These are phyloP conservation scores for Junonia oenone DNA, from an alignment of 2,888 invertebrate genomes.

Conservation along the genomic window DNA sequence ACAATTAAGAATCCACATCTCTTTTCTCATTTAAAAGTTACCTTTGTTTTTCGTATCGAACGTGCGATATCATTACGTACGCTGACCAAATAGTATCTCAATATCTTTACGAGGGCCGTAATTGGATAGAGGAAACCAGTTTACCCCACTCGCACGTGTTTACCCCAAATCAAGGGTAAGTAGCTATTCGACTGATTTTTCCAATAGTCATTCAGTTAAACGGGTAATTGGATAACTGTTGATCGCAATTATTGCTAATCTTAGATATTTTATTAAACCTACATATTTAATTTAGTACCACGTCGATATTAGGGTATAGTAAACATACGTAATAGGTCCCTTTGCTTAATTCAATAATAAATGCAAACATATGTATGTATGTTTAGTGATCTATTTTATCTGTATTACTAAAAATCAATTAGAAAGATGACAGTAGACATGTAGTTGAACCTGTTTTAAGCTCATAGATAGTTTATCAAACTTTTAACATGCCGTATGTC, in stretches of 20 bases:
- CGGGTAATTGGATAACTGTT: conserved; percentile 24
- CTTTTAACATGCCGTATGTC: too few species aligned
- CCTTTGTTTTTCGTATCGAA: neutral
- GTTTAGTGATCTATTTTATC: too few species aligned
- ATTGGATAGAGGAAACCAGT: conserved; percentile 76
- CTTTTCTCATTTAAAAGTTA: neutral
- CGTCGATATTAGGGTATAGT: too few species aligned
- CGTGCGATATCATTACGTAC: conserved; percentile 10
- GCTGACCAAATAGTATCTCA: conserved; percentile 40
- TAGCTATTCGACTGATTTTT: conserved; percentile 50
- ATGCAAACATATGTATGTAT: too few species aligned
- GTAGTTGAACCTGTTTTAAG: too few species aligned
- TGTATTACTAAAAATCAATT: too few species aligned
- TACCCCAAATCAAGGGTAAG: conserved; percentile 66
- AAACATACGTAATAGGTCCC: too few species aligned
- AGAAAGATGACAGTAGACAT: too few species aligned
- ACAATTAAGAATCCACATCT: too few species aligned
- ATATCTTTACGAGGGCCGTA: conserved; percentile 51
- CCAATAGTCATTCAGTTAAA: conserved; percentile 31
- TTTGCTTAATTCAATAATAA: too few species aligned
- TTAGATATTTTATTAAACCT: neutral
- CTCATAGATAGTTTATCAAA: too few species aligned
- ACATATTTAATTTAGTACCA: too few species aligned
- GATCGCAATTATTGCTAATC: neutral
- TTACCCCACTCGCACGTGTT: conserved; percentile 73